Evolutionary conservation across 2,797 vertebrate genomes (phyloP).

Genomic region (Scolopax bukidnonensis): DNA sequence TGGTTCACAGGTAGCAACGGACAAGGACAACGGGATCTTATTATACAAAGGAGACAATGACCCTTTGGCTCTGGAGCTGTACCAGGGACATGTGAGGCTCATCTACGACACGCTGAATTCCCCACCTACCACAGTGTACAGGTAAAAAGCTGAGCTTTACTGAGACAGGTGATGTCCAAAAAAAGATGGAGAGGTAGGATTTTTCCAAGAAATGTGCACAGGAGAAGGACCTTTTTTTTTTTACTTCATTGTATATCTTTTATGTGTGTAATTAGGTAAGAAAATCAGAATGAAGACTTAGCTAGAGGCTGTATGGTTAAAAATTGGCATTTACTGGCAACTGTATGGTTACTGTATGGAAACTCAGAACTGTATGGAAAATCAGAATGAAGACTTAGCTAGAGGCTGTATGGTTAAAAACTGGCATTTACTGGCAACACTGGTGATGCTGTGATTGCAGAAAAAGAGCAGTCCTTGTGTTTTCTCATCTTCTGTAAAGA

Average conservation of each 20-base stretch:
- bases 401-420: not conserved
- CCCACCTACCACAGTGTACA: slow-evolving; percentile 89
- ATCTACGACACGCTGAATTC: slow-evolving; percentile 91
- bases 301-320: not conserved
- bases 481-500: not conserved
- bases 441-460: not conserved
- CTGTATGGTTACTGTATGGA: too few relatives aligned
- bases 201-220: not conserved
- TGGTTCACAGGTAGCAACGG: slow-evolving; percentile 88
- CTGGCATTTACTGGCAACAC: not conserved
- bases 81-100: slow-evolving; percentile 94
- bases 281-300: not conserved
- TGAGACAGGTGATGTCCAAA: not conserved
- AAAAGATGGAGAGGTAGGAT: not conserved
- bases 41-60: slow-evolving; percentile 95
- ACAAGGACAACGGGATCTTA: slow-evolving; percentile 93
- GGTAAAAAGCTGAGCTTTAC: slow-evolving; percentile 68
- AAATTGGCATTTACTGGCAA: not conserved
- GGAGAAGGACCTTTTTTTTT: not conserved
- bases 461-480: not conserved
- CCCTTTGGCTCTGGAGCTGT: slow-evolving; percentile 92
- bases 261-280: not conserved
- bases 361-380: not conserved
- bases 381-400: not conserved
- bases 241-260: not conserved